Evolutionary conservation across 2,888 invertebrate genomes (phyloP).

Genomic region (Chironomus tentans): DNA sequence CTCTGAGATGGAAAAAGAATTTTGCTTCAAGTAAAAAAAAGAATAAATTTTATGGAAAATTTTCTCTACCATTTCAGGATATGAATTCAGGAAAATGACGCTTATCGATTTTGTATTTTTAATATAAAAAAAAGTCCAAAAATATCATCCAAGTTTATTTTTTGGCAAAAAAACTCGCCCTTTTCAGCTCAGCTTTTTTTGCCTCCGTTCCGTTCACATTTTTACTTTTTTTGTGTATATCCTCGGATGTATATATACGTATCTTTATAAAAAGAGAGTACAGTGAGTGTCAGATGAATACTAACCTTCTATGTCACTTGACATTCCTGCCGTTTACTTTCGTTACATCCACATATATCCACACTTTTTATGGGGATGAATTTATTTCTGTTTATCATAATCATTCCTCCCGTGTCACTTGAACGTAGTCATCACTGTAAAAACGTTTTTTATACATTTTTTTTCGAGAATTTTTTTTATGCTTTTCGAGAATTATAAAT

Average conservation of each 20-base stretch:
- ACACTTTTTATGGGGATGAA: too few species aligned
- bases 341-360: not conserved
- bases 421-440: constrained; percentile 1
- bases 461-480: not conserved
- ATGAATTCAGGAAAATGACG: constrained; percentile 10
- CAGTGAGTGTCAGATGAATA: not conserved
- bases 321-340: too few species aligned
- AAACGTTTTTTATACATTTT: constrained; percentile 8
- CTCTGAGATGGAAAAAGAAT: not conserved
- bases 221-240: not conserved
- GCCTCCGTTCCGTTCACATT: not conserved
- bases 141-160: constrained; percentile 22
- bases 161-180: not conserved
- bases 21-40: not conserved
- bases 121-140: constrained; percentile 15
- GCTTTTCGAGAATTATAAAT: constrained; percentile 16
- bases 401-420: too few species aligned
- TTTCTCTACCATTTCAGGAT: not conserved
- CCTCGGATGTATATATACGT: not conserved
- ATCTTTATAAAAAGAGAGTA: not conserved
- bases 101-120: constrained; percentile 21
- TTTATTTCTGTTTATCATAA: too few species aligned
- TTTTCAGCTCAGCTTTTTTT: not conserved
- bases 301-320: too few species aligned
- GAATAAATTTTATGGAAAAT: too few species aligned